Percentiles rank a stretch among this genome's conserved stretches.
Conservation (phyloP, 2,888 invertebrate genomes). For the Tromatobia lineatoria region DNA sequence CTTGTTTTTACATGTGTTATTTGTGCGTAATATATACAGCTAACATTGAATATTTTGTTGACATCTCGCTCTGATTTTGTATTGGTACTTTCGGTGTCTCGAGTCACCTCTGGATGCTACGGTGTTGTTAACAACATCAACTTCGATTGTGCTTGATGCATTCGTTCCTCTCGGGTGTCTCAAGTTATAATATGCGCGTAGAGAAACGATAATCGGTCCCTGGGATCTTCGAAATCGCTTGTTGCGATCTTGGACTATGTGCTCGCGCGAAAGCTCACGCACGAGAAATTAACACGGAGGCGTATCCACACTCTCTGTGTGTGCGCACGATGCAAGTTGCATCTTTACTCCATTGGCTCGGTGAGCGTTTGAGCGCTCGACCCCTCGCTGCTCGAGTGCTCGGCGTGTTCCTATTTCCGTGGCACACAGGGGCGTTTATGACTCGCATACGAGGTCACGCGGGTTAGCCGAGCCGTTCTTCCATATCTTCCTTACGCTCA, state of each 20-base stretch:
- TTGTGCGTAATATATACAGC: too few species aligned
- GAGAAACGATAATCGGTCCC: slow-evolving; percentile 55
- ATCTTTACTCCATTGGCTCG: slow-evolving; percentile 1
- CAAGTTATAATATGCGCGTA: slow-evolving; percentile 41
- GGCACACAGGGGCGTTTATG: slow-evolving; percentile 70
- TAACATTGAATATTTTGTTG: too few species aligned
- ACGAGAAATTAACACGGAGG: slow-evolving; percentile 67
- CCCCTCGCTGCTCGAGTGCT: slow-evolving; percentile 23
- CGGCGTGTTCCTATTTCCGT: slow-evolving; percentile 68
- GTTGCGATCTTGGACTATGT: slow-evolving; percentile 55
- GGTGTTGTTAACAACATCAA: slow-evolving; percentile 17
- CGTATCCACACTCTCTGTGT: slow-evolving; percentile 52
- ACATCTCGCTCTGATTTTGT: not conserved
- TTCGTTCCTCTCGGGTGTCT: slow-evolving; percentile 44
- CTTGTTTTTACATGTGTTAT: too few species aligned
- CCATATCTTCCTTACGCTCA: slow-evolving; percentile 17
- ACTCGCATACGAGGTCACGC: slow-evolving; percentile 65
- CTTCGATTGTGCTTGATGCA: slow-evolving; percentile 24
- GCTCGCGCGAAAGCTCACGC: slow-evolving; percentile 57
- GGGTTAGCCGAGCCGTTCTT: slow-evolving; percentile 63
- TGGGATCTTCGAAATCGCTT: slow-evolving; percentile 60
- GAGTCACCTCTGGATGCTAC: slow-evolving; percentile 5
- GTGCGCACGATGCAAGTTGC: slow-evolving; percentile 1
- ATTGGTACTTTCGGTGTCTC: slow-evolving; percentile 27
- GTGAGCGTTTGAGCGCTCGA: slow-evolving; percentile 9